A percentile compares a stretch with the other conserved stretches of the same genome.
Evolutionary conservation across 2,113 vertebrate genomes (phyloP).

Genomic region (Tetrao urogallus): DNA sequence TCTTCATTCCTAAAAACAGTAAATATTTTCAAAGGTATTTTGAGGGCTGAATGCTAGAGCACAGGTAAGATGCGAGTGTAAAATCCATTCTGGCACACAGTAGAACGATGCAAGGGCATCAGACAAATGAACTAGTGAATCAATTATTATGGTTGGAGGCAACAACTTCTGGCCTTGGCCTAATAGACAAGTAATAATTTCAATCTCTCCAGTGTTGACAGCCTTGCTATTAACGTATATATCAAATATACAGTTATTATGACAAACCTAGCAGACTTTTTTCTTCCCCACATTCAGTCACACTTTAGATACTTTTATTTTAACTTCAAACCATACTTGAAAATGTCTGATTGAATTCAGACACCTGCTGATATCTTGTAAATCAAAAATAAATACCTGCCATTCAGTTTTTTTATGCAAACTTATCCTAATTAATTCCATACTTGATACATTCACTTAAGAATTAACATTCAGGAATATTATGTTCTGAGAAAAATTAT

Average conservation of each 20-base stretch:
- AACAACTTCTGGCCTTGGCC: conserved; percentile 60
- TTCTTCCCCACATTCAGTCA: not conserved
- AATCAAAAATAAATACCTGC: not conserved
- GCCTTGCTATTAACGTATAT: conserved; percentile 60
- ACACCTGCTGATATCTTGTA: not conserved
- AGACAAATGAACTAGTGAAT: conserved; percentile 72
- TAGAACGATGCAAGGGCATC: conserved; percentile 30
- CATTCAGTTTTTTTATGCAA: not conserved
- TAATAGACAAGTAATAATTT: conserved; percentile 75
- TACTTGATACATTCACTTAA: not conserved
- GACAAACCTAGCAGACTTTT: conserved; percentile 9
- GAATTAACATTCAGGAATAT: not conserved
- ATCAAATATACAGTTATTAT: conserved; percentile 45
- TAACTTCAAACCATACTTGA: not conserved
- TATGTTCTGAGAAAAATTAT: not conserved
- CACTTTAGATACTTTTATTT: not conserved
- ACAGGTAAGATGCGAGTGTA: not conserved
- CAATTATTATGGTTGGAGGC: conserved; percentile 77
- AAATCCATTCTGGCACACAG: not conserved
- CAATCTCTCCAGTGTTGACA: conserved; percentile 63
- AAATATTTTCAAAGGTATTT: not conserved
- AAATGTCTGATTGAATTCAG: not conserved
- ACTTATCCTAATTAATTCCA: not conserved
- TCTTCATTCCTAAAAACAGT: not conserved
- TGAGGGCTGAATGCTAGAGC: not conserved